Evolutionary conservation across 2,888 invertebrate species (phyloP), one percentile per base, ranked within the genome.

Genomic region (Adelognathus sp.): DNA sequence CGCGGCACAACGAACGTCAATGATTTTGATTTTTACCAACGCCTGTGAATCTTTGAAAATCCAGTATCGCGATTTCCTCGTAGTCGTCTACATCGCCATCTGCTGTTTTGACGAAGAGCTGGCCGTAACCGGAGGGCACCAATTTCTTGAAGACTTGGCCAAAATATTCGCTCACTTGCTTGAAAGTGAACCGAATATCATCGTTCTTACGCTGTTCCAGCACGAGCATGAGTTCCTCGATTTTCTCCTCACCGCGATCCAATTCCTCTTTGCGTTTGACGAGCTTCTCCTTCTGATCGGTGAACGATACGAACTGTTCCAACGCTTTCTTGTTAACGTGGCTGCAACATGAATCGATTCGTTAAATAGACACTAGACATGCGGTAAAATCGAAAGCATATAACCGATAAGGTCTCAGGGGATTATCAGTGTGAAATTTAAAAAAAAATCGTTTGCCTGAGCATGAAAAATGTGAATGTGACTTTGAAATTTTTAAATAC

Each of bases 321-420:
- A 99, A 92, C 0, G 99, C 99, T 90, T 99, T 99, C 91, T 99
- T 99, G 93, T 99, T 99, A 0, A 99, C 99, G 91, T 99, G 99
- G 86, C 98, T 98, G 84, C 83, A 50, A 14, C 27, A 75, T 79
- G 1, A 60, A 27, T n/a, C n/a, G n/a, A n/a, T n/a, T n/a, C n/a
- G n/a, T n/a, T n/a, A n/a, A n/a, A n/a, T n/a, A n/a, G n/a, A n/a
- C n/a, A n/a, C n/a, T n/a, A n/a, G n/a, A n/a, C n/a, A n/a, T n/a
- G n/a, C n/a, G n/a, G n/a, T n/a, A n/a, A n/a, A n/a, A n/a, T n/a
- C n/a, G n/a, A n/a, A n/a, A n/a, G n/a, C n/a, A n/a, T n/a, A n/a
- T n/a, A n/a, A n/a, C n/a, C n/a, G n/a, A n/a, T n/a, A n/a, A n/a
- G n/a, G n/a, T n/a, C n/a, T n/a, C n/a, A n/a, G n/a, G n/a, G n/a